Conservation (phyloP, 2,797 vertebrate genomes). For the Notolepis coatsorum region DNA sequence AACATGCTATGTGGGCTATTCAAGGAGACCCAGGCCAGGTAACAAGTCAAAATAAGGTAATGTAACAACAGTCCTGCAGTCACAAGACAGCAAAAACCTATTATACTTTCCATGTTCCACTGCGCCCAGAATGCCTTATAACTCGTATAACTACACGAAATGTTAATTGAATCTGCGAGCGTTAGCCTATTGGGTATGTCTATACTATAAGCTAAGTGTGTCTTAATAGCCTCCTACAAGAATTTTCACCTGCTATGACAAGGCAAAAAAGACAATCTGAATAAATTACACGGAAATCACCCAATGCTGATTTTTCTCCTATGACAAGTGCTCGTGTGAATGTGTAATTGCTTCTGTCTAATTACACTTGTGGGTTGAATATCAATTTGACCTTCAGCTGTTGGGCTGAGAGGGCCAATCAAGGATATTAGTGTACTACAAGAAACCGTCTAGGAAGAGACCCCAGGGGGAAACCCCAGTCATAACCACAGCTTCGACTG, state of each 20-base stretch:
- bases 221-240: slow-evolving; percentile 62
- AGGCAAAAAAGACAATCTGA: slow-evolving; percentile 74
- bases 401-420: slow-evolving; percentile 91
- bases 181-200: slow-evolving; percentile 45
- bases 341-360: slow-evolving; percentile 84
- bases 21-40: too few relatives aligned
- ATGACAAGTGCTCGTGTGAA: slow-evolving; percentile 82
- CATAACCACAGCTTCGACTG: slow-evolving; percentile 85
- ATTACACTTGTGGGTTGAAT: slow-evolving; percentile 89
- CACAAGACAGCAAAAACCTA: too few relatives aligned
- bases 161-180: slow-evolving; percentile 24
- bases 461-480: slow-evolving; percentile 86
- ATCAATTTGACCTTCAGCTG: slow-evolving; percentile 93
- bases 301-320: slow-evolving; percentile 76
- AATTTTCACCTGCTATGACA: slow-evolving; percentile 71
- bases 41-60: too few relatives aligned
- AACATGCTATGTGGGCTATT: too few relatives aligned
- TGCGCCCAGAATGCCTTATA: too few relatives aligned
- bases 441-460: slow-evolving; percentile 86
- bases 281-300: slow-evolving; percentile 83
- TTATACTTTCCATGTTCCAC: too few relatives aligned
- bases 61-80: too few relatives aligned
- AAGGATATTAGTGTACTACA: slow-evolving; percentile 88
- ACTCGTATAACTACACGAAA: too few relatives aligned
- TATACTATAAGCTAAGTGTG: too few relatives aligned